These are phyloP conservation scores for Muscina levida DNA, from an alignment of 2,888 invertebrate species.

Conservation along the genomic window DNA sequence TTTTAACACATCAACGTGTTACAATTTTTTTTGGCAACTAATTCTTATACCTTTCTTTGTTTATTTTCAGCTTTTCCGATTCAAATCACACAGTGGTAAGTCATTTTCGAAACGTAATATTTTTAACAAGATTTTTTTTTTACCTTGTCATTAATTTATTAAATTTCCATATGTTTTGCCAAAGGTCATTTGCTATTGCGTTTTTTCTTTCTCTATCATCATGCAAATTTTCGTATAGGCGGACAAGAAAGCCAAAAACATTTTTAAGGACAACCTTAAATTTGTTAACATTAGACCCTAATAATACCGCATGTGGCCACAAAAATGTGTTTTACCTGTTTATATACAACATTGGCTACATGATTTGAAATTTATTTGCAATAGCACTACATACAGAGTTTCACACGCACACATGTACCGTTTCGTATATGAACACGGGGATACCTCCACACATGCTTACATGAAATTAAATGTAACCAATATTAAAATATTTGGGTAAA, in stretches of 20 bases:
- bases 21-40: too few relatives aligned
- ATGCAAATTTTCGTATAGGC: slow-evolving; percentile 1
- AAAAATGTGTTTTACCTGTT: slow-evolving; percentile 21
- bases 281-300: slow-evolving; percentile 28
- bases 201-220: not conserved
- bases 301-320: slow-evolving; percentile 22
- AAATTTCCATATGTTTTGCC: slow-evolving; percentile 2
- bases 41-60: too few relatives aligned
- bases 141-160: too few relatives aligned
- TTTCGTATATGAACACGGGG: too few relatives aligned
- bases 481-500: not conserved
- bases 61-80: too few relatives aligned
- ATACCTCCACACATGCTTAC: too few relatives aligned
- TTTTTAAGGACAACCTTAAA: slow-evolving; percentile 1
- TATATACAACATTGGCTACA: slow-evolving; percentile 17
- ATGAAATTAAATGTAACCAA: slow-evolving; percentile 6
- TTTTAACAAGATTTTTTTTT: too few relatives aligned
- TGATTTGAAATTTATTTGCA: slow-evolving; percentile 42
- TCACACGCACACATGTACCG: not conserved
- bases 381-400: not conserved
- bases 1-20: too few relatives aligned
- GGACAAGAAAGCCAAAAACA: too few relatives aligned
- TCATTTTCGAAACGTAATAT: too few relatives aligned
- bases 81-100: too few relatives aligned
- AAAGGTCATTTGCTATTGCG: slow-evolving; percentile 13